These are phyloP conservation scores for Drosophila triauraria DNA, from an alignment of 1,140 invertebrate species.

Conservation along the genomic window DNA sequence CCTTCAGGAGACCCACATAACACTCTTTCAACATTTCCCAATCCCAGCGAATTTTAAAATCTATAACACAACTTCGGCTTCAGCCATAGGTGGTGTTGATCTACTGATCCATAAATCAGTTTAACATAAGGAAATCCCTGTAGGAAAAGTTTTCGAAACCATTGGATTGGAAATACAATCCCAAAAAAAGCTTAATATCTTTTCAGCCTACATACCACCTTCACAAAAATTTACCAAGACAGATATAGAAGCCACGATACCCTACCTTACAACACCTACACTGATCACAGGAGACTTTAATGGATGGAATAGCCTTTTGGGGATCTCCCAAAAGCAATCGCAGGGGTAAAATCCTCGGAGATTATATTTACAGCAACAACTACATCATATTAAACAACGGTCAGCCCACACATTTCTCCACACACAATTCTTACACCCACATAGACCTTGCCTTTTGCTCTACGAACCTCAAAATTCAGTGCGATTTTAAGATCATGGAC, in stretches of 20 bases:
- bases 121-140: neutral
- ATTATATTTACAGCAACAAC: neutral
- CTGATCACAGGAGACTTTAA: neutral
- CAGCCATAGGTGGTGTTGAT: neutral
- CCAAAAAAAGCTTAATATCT: neutral
- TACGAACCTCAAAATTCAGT: no score
- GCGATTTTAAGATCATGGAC: no score
- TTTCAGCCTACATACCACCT: neutral
- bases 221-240: neutral
- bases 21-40: neutral
- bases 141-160: neutral
- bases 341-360: neutral
- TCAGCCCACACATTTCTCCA: no score
- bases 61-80: neutral
- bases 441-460: no score
- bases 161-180: neutral
- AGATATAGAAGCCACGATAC: neutral
- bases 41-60: no score
- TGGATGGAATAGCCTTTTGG: neutral
- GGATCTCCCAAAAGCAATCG: neutral
- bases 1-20: neutral
- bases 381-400: neutral
- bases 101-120: constrained; percentile 3
- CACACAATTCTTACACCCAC: no score
- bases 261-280: neutral